Evolutionary conservation across 2,797 vertebrate species (phyloP).

Genomic region (Chrosomus eos): DNA sequence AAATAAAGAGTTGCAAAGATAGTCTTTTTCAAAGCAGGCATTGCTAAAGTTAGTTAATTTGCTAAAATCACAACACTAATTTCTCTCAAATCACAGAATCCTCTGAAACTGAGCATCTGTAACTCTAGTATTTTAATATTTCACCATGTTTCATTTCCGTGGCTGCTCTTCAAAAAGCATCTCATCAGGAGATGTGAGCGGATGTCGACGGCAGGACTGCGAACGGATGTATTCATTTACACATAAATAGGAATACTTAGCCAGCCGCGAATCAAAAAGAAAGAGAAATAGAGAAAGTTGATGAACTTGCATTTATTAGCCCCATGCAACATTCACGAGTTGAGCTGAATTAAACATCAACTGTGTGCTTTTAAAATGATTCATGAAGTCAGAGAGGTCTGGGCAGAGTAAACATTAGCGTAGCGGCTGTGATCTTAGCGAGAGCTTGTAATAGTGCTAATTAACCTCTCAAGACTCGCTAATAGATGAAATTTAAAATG

Average conservation of each 20-base stretch:
- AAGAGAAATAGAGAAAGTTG: conserved; percentile 70
- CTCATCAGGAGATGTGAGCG: conserved; percentile 34
- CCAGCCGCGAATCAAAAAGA: conserved; percentile 28
- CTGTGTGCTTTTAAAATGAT: conserved; percentile 76
- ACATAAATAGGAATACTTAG: conserved; percentile 60
- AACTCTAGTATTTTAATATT: conserved; percentile 30
- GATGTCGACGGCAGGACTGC: conserved; percentile 31
- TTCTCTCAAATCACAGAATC: not conserved
- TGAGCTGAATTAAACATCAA: conserved; percentile 84
- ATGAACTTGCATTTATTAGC: conserved; percentile 82
- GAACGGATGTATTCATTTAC: conserved; percentile 50
- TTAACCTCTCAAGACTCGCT: conserved; percentile 76
- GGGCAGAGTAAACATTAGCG: conserved; percentile 73
- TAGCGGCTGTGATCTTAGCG: conserved; percentile 75
- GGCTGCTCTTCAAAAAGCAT: conserved; percentile 32
- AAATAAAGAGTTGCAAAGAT: not conserved
- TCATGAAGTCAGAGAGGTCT: conserved; percentile 72
- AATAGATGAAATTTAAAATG: conserved; percentile 20
- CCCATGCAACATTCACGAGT: conserved; percentile 76
- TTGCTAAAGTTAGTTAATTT: conserved; percentile 15
- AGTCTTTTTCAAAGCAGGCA: not conserved
- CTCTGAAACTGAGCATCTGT: not conserved
- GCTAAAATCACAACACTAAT: not conserved
- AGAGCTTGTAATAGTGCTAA: conserved; percentile 76
- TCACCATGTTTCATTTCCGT: conserved; percentile 39